Conservation (phyloP, 2,888 invertebrate genomes). For the Anodontia alba region DNA sequence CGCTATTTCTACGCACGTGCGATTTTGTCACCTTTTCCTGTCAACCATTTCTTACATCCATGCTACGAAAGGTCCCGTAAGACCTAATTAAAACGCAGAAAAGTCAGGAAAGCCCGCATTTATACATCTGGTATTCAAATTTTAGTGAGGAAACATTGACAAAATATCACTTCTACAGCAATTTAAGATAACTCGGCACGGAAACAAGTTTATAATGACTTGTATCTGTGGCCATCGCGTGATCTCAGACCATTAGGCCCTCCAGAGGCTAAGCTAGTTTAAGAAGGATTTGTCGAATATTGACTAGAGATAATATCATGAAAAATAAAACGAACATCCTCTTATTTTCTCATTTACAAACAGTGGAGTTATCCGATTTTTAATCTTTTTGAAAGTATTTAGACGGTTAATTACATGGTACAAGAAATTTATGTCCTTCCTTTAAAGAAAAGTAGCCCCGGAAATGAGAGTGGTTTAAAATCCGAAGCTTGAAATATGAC, state of each 20-base stretch:
- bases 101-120: slow-evolving; percentile 15
- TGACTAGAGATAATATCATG: slow-evolving; percentile 56
- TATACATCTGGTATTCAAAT: slow-evolving; percentile 11
- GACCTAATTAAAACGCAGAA: not conserved
- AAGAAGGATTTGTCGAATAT: slow-evolving; percentile 55
- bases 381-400: slow-evolving; percentile 47
- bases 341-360: slow-evolving; percentile 65
- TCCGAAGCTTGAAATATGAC: slow-evolving; percentile 16
- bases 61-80: slow-evolving; percentile 7
- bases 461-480: not conserved
- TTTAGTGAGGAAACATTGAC: not conserved
- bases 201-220: slow-evolving; percentile 18
- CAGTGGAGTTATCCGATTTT: slow-evolving; percentile 36
- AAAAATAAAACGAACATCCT: slow-evolving; percentile 50
- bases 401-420: slow-evolving; percentile 55
- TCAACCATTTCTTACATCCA: slow-evolving; percentile 15
- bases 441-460: slow-evolving; percentile 3
- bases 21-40: slow-evolving; percentile 35
- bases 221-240: slow-evolving; percentile 23
- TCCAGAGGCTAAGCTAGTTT: slow-evolving; percentile 63
- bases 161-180: slow-evolving; percentile 6
- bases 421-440: slow-evolving; percentile 18
- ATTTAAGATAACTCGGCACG: slow-evolving; percentile 16
- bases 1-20: slow-evolving; percentile 34
- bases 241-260: slow-evolving; percentile 47